These are phyloP conservation scores for Conus canariensis DNA, from an alignment of 2,888 invertebrate genomes.

Conservation along the genomic window DNA sequence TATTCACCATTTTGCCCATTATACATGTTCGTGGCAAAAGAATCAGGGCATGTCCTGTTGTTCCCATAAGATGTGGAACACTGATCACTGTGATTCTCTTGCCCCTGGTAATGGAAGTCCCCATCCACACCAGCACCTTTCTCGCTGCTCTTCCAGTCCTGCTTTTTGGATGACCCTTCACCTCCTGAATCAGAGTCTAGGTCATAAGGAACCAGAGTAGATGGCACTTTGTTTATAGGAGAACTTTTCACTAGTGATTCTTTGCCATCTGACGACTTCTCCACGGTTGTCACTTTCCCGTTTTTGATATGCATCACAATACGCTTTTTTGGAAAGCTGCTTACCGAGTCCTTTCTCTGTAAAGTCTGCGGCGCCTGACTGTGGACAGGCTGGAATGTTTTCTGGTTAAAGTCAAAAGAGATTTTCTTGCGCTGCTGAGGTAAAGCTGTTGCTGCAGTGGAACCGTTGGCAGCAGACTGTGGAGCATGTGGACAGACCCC, in stretches of 20 bases:
- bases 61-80: neutral
- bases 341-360: constrained; percentile 34
- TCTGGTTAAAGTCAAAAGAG: constrained; percentile 63
- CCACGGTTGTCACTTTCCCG: constrained; percentile 70
- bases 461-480: constrained; percentile 17
- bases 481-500: neutral
- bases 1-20: constrained; percentile 5
- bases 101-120: neutral
- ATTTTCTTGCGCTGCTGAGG: constrained; percentile 68
- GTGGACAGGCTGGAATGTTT: constrained; percentile 30
- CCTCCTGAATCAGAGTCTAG: constrained; percentile 75
- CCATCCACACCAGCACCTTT: neutral
- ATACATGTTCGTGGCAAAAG: neutral
- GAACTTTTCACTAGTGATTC: constrained; percentile 61
- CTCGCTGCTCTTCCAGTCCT: neutral
- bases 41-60: too few species aligned
- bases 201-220: constrained; percentile 76
- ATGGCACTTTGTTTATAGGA: constrained; percentile 48
- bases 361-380: constrained; percentile 33
- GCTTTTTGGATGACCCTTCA: constrained; percentile 28
- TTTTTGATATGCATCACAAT: constrained; percentile 77
- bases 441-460: constrained; percentile 48
- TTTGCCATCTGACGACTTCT: constrained; percentile 69
- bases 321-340: constrained; percentile 51
- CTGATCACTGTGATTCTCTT: neutral